Percentiles rank a stretch among this genome's conserved stretches.
These are phyloP conservation scores for Epinephelus fuscoguttatus DNA, from an alignment of 2,113 vertebrate species.

Conservation along the genomic window DNA sequence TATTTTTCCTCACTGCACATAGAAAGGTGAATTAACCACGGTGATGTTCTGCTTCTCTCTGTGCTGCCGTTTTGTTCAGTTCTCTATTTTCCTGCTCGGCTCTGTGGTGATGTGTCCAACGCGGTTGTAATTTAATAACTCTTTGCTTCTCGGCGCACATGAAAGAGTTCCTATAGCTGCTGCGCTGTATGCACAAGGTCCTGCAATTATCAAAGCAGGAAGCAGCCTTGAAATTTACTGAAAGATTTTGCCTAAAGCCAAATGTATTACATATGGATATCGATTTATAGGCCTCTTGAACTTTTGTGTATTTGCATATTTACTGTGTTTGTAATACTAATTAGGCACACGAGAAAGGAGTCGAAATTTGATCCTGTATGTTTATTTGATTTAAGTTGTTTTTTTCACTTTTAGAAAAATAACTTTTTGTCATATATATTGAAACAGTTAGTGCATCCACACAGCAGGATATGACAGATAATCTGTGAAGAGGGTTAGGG, in stretches of 20 bases:
- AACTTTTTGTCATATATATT: too few species aligned
- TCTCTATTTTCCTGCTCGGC: neutral
- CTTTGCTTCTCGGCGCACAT: neutral
- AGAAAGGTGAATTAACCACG: conserved; percentile 43
- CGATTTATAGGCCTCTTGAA: neutral
- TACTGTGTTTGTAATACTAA: neutral
- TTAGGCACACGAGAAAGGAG: neutral
- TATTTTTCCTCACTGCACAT: conserved; percentile 19
- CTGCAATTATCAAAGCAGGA: neutral
- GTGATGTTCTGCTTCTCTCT: conserved; percentile 22
- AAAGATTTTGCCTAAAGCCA: neutral
- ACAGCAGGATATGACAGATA: too few species aligned
- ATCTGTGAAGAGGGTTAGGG: too few species aligned
- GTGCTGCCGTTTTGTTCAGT: neutral
- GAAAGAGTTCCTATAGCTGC: conserved; percentile 1
- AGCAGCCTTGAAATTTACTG: neutral
- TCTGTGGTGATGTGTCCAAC: neutral
- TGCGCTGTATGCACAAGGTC: neutral
- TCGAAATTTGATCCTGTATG: neutral
- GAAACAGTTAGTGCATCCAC: too few species aligned
- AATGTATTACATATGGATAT: neutral
- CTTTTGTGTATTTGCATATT: neutral
- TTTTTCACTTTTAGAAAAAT: too few species aligned
- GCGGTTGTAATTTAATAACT: neutral
- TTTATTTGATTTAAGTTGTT: neutral